Base-by-base conservation (phyloP, 2,113 vertebrate species). In the Pteronura brasiliensis region DNA sequence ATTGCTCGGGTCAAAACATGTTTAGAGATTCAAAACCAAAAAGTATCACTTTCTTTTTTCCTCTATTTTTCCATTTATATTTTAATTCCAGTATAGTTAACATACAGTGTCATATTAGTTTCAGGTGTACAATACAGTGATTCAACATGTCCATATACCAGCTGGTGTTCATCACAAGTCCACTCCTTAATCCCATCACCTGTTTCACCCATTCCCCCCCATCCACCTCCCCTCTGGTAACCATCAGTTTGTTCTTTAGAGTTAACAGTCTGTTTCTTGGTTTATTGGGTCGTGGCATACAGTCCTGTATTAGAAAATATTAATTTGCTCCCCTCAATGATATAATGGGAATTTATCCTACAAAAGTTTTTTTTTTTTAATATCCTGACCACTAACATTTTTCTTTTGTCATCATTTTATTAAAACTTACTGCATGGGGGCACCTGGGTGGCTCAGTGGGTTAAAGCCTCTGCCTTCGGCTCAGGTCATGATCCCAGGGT, bases 351-450 rank as follows among this genome's bases (percentile, higher is more conserved):
- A 61, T 95, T 84, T 86, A 94, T 85, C 0, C 3, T 81, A 23
- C 4, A 83, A 88, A 86, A 47, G 0, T 29, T 47, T 90, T 74
- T 88, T 88, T 61, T 61, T 61, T 90, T 76, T 15, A 67, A 94
- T 84, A 93, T 84, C 44, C 84, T 94, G 11, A 83, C 7, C 25
- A 96, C 44, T 63, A 82, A 74, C 21, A 84, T 61, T 61, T 92
- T 93, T 90, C 42, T 96, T 92, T 65, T 6, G 31, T 83, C 55
- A 90, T 86, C 1, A 90, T 87, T 94, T 94, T 69, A 84, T 82
- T 61, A 79, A 90, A 96, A 81, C 39, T 83, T 29, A 86, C n/a
- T 92, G n/a, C 31, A 90, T 20, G 23, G 9, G 59, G 57, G 7
- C 21, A 25, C 57, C 57, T 59, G 57, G 57, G 57, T 59, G 23